Conservation (phyloP, 2,797 vertebrate genomes). For the Sardinella longiceps region DNA sequence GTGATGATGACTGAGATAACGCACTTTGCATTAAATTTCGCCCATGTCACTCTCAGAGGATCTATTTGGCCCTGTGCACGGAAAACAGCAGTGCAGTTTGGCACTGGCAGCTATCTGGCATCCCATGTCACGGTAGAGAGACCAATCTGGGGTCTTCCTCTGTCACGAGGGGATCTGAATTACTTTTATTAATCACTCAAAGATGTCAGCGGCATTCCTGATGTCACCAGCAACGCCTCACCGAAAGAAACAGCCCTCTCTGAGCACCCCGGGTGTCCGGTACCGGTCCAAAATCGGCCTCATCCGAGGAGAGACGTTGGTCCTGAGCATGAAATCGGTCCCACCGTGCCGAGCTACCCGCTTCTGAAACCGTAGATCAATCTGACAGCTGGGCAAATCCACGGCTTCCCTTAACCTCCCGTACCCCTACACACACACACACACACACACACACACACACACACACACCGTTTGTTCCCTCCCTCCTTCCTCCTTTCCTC, state of each 20-base stretch:
- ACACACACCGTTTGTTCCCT: constrained; percentile 27
- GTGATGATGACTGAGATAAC: neutral
- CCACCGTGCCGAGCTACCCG: constrained; percentile 44
- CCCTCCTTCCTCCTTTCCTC: constrained; percentile 34
- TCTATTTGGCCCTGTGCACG: constrained; percentile 29
- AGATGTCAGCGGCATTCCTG: constrained; percentile 43
- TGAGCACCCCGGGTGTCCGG: constrained; percentile 10
- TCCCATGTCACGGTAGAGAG: constrained; percentile 31
- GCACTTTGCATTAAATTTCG: neutral
- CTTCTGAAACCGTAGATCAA: constrained; percentile 63
- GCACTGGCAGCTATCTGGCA: constrained; percentile 21
- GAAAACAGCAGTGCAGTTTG: constrained; percentile 35
- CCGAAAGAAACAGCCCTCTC: constrained; percentile 39
- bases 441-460: neutral
- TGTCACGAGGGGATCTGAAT: constrained; percentile 34
- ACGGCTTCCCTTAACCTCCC: constrained; percentile 39
- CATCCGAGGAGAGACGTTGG: constrained; percentile 23
- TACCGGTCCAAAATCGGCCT: constrained; percentile 45
- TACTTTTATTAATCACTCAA: constrained; percentile 51
- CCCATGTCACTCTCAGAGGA: constrained; percentile 33
- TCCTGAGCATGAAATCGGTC: constrained; percentile 51
- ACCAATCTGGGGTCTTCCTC: constrained; percentile 31
- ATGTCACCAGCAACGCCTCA: constrained; percentile 52
- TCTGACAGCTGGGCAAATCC: constrained; percentile 56
- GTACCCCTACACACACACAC: neutral